These are phyloP conservation scores for Patella vulgata DNA, from an alignment of 1,140 invertebrate genomes.

Conservation along the genomic window DNA sequence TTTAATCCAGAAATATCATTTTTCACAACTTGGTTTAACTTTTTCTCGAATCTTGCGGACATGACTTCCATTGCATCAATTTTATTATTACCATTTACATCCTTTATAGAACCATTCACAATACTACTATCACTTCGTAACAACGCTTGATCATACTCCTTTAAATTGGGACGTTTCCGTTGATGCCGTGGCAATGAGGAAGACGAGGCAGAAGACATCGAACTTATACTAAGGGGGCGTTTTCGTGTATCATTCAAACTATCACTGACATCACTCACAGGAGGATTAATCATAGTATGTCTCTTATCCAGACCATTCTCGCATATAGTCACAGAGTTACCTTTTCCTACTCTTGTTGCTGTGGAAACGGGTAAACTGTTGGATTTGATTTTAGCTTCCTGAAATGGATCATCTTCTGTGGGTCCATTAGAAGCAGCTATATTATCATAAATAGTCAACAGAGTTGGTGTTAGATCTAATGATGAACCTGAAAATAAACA, in stretches of 20 bases:
- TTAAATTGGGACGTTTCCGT: constrained; percentile 49
- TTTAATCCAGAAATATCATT: constrained; percentile 20
- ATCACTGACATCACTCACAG: constrained; percentile 1
- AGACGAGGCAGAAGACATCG: constrained; percentile 82
- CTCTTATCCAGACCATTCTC: constrained; percentile 16
- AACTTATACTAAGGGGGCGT: constrained; percentile 82
- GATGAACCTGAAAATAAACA: constrained; percentile 71
- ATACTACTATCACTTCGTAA: constrained; percentile 40
- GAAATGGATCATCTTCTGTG: constrained; percentile 5
- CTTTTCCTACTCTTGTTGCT: not conserved
- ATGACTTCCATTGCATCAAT: constrained; percentile 1
- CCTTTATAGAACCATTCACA: constrained; percentile 16
- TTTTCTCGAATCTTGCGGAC: constrained; percentile 26
- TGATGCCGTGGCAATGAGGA: constrained; percentile 68
- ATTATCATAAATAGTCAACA: constrained; percentile 77
- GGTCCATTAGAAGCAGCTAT: constrained; percentile 27
- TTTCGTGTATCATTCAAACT: constrained; percentile 33
- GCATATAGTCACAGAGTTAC: constrained; percentile 19
- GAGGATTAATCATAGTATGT: constrained; percentile 11
- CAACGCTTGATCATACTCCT: constrained; percentile 31
- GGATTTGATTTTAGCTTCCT: constrained; percentile 20
- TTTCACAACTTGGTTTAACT: constrained; percentile 14
- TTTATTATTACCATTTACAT: constrained; percentile 24
- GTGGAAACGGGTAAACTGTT: not conserved
- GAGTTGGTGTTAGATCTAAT: constrained; percentile 73